These are phyloP conservation scores for Pelecanoides urinatrix DNA, from an alignment of 2,113 vertebrate species.

Conservation along the genomic window DNA sequence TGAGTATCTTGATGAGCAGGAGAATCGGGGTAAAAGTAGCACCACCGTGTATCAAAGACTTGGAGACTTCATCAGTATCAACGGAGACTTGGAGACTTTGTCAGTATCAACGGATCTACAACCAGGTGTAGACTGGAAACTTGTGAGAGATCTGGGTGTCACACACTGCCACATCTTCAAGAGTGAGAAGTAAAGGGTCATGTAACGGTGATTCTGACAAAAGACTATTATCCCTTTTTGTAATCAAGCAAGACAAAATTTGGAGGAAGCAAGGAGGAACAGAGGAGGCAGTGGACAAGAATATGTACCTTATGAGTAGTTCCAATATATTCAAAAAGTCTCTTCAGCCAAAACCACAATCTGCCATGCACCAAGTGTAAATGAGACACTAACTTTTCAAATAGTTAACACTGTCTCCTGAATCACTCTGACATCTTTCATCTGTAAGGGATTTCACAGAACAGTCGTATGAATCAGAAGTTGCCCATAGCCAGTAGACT, in stretches of 20 bases:
- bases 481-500: background rate
- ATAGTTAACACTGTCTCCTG: background rate
- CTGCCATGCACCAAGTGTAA: background rate
- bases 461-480: background rate
- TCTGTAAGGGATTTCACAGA: background rate
- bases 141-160: background rate
- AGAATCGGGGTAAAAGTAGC: background rate
- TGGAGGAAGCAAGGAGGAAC: background rate
- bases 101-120: background rate
- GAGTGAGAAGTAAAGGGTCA: background rate
- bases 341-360: background rate
- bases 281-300: background rate
- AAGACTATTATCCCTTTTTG: background rate
- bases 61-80: background rate
- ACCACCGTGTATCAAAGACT: background rate
- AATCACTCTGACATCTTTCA: background rate
- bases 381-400: background rate
- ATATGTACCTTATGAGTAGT: background rate
- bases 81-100: background rate
- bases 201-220: background rate
- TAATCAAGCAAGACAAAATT: background rate
- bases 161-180: background rate
- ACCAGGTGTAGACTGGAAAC: background rate
- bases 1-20: background rate
- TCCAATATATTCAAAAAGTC: background rate